phyloP scores from a whole-genome alignment of 2,888 invertebrate species.

The Parascotia fuliginaria region DNA sequence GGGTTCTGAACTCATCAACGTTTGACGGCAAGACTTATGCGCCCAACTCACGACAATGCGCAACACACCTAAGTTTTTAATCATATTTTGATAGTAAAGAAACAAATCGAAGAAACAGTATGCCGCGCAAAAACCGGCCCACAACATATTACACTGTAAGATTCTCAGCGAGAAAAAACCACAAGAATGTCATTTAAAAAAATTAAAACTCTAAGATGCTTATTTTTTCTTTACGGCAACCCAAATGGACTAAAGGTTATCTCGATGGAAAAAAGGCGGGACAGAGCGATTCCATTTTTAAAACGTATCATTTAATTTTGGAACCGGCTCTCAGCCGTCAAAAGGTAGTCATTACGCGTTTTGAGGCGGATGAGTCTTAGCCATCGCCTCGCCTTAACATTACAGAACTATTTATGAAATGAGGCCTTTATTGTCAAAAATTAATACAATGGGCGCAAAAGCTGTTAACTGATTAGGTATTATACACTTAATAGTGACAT shows the following conservation, averaged over 20 bases:
- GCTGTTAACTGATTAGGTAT: slow-evolving; percentile 38
- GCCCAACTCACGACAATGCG: slow-evolving; percentile 63
- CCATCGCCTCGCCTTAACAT: slow-evolving; percentile 61
- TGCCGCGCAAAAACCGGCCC: slow-evolving; percentile 73
- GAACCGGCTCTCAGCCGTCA: slow-evolving; percentile 85
- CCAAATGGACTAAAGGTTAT: slow-evolving; percentile 84
- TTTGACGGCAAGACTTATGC: slow-evolving; percentile 70
- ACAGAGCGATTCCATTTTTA: slow-evolving; percentile 85
- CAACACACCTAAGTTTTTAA: slow-evolving; percentile 61
- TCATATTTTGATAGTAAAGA: slow-evolving; percentile 57
- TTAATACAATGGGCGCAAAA: slow-evolving; percentile 22
- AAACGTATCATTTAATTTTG: slow-evolving; percentile 86
- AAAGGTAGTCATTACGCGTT: slow-evolving; percentile 85
- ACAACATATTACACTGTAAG: slow-evolving; percentile 75
- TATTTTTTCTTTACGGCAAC: slow-evolving; percentile 81
- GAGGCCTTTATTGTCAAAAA: slow-evolving; percentile 52
- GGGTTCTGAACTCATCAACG: slow-evolving; percentile 70
- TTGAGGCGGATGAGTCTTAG: slow-evolving; percentile 77
- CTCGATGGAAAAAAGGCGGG: slow-evolving; percentile 84
- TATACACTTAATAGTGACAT: slow-evolving; percentile 9
- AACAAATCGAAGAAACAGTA: slow-evolving; percentile 63
- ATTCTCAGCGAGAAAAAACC: slow-evolving; percentile 82
- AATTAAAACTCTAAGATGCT: slow-evolving; percentile 80
- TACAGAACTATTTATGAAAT: slow-evolving; percentile 66
- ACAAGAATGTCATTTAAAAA: slow-evolving; percentile 85